A percentile compares a stretch with the other conserved stretches of the same genome.
Conservation (phyloP, 2,113 vertebrate species). For the Orycteropus afer region DNA sequence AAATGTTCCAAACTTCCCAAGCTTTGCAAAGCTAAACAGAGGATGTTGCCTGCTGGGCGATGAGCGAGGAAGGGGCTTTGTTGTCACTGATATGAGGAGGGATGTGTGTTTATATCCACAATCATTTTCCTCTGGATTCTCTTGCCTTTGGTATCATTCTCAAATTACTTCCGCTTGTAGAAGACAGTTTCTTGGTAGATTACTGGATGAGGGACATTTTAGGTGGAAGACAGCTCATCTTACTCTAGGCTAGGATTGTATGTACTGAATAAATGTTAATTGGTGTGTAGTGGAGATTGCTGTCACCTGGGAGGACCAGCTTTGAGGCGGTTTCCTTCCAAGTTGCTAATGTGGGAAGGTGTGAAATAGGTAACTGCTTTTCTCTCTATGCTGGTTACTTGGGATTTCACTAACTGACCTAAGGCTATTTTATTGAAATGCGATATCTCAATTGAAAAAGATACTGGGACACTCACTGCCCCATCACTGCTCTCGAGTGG, state of each 20-base stretch:
- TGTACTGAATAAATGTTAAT: background rate
- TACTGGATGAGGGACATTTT: background rate
- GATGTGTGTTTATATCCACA: background rate
- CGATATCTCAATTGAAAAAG: background rate
- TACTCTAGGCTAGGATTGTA: background rate
- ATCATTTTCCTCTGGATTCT: background rate
- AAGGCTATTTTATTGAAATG: background rate
- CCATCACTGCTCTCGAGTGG: fast-evolving
- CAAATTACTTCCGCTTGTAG: background rate
- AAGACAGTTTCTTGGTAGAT: background rate
- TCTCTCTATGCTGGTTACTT: background rate
- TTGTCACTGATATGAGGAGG: background rate
- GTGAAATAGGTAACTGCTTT: background rate
- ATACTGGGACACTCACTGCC: too few relatives aligned
- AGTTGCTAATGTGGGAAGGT: background rate
- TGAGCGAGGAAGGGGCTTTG: background rate
- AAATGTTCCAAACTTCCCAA: background rate
- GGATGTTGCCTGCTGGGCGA: background rate
- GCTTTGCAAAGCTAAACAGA: background rate
- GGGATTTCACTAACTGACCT: background rate
- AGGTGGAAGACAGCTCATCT: background rate
- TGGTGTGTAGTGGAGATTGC: fast-evolving
- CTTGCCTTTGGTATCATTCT: background rate
- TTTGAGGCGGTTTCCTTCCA: background rate
- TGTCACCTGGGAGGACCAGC: background rate